Base-by-base conservation (phyloP, 1,140 invertebrate genomes). In the Watersipora subatra region DNA sequence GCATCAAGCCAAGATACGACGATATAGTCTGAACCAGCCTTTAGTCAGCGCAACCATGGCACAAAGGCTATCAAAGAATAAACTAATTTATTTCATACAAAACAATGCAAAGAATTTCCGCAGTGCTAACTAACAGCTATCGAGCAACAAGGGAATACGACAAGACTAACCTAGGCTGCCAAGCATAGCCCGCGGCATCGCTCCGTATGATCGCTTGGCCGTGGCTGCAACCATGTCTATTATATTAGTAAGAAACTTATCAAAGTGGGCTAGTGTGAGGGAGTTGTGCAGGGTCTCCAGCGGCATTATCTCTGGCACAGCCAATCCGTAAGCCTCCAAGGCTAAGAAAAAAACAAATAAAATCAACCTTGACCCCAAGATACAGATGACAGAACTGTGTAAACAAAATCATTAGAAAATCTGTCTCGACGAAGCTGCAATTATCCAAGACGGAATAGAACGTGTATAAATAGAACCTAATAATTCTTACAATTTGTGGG, bases 241-340 rank as follows among this genome's bases (percentile, higher is more conserved):
- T n/a, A 77, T 70, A 26, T 69, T 66, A 22, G 67, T 69, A 70
- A 97, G 79, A 76, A 95, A 97, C 2, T 81, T 81, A 75, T 95
- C 92, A 69, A 97, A 78, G 76, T 97, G 91, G 34, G 87, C 86
- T 68, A 96, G 82, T 27, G 92, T 96, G 66, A 97, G 80, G 28
- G 92, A 90, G 81, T 97, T 97, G 81, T 97, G 93, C 29, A 97
- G 81, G 1, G 94, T 97, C 81, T 97, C 93, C 73, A 97, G 76
- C 0, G 93, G 92, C 59, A 92, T 85, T 69, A 97, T 93, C 0
- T 91, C 87, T 34, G 93, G 93, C 57, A 96, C 92, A 22, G 58
- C 58, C 70, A 91, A 73, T 62, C 68, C 73, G 65, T 75, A 79
- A 34, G 75, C 75, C 62, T 77, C 78, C 67, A 77, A 71, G 20